Percentiles rank a stretch among this genome's conserved stretches.
phyloP scores from a whole-genome alignment of 1,140 invertebrate genomes.

The Coptotermes formosanus region DNA sequence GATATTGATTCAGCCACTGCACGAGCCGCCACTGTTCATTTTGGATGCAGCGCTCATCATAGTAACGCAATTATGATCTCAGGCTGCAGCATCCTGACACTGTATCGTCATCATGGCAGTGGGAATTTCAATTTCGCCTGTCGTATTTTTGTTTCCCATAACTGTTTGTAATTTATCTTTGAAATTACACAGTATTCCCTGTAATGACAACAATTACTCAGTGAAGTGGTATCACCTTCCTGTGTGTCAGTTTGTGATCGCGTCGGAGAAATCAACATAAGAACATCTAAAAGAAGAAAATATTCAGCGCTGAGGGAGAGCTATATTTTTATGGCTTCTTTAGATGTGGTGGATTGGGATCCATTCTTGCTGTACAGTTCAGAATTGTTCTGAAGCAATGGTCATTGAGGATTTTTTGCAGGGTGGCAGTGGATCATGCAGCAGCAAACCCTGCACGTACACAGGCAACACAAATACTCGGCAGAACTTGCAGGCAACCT shows the following conservation, averaged over 20 bases:
- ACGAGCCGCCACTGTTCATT: not conserved
- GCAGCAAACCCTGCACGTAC: too few relatives aligned
- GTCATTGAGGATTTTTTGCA: too few relatives aligned
- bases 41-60: not conserved
- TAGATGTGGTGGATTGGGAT: too few relatives aligned
- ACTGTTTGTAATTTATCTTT: conserved; percentile 4
- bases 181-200: not conserved
- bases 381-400: too few relatives aligned
- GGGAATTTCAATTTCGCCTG: not conserved
- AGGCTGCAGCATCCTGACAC: not conserved
- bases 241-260: not conserved
- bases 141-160: not conserved
- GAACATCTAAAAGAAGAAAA: too few relatives aligned
- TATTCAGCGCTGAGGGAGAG: too few relatives aligned
- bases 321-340: too few relatives aligned
- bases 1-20: too few relatives aligned
- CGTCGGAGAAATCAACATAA: not conserved
- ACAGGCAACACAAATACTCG: too few relatives aligned
- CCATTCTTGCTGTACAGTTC: too few relatives aligned
- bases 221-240: not conserved
- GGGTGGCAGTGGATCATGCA: too few relatives aligned
- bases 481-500: too few relatives aligned
- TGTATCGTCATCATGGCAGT: not conserved
- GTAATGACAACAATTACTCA: not conserved
- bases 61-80: not conserved